Percentiles rank a stretch among this genome's conserved stretches.
Evolutionary conservation across 1,140 invertebrate species (phyloP).

Genomic region (Drepana arcuata): DNA sequence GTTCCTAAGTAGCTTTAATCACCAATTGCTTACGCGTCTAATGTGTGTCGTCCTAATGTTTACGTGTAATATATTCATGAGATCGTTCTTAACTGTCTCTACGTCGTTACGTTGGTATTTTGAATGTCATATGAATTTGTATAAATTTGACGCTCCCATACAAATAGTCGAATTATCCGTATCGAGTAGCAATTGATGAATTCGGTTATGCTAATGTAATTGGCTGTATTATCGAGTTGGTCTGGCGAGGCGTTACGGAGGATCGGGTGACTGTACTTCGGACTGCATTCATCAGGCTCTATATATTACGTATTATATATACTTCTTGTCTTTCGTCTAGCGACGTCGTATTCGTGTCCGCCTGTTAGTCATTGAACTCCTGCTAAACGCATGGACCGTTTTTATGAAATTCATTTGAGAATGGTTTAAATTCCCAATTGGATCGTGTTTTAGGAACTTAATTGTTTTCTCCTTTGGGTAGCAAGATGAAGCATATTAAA

Average conservation of each 20-base stretch:
- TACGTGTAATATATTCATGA: conserved; percentile 55
- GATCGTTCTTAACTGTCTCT: conserved; percentile 38
- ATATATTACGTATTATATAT: background rate
- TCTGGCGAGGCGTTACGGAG: conserved; percentile 29
- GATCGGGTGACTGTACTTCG: too few species aligned
- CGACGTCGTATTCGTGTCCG: background rate
- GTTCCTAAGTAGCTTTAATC: too few species aligned
- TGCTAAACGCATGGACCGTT: too few species aligned
- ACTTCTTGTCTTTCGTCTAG: background rate
- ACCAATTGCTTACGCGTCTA: too few species aligned
- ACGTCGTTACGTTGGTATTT: conserved; percentile 33
- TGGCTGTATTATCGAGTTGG: conserved; percentile 33
- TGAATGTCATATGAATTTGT: conserved; percentile 32
- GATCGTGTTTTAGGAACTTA: too few species aligned
- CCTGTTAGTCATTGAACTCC: background rate
- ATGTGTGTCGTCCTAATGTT: conserved; percentile 32
- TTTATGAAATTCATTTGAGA: too few species aligned
- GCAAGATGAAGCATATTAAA: too few species aligned
- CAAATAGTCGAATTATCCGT: conserved; percentile 43
- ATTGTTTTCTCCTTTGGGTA: too few species aligned
- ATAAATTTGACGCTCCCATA: conserved; percentile 31
- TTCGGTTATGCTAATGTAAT: conserved; percentile 47
- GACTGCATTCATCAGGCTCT: background rate
- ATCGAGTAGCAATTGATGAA: conserved; percentile 39
- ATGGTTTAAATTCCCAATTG: too few species aligned